Base-by-base conservation (phyloP, 2,888 invertebrate genomes). In the Pantelozetes paolii region DNA sequence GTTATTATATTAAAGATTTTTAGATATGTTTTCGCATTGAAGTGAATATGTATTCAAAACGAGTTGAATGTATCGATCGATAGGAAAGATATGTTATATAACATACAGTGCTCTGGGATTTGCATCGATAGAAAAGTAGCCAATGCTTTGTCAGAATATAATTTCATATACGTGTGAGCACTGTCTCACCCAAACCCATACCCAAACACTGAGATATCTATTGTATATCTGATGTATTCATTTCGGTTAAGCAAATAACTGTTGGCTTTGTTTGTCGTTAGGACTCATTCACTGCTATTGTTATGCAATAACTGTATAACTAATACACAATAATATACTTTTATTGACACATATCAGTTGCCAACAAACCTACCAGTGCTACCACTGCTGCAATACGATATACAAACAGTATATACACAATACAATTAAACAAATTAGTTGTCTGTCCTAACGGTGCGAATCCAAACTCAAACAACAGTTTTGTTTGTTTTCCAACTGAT, bases 251-350 rank as follows among this genome's bases (percentile, higher is more conserved):
- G 28, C 62, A 62, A 62, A 62, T 62, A 62, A 28, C 30, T 30
- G 30, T 32, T 62, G 62, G 32, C 18, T 62, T 62, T 62, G 62
- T 62, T 62, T 62, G 62, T 28, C 28, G 36, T 32, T 30, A 32
- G 62, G 32, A 32, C 32, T 32, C 32, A 62, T 62, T 62, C 62
- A 18, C 62, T 62, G 28, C 28, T 62, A 28, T 62, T 62, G 28
- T 62, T 48, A 54, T 54, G 23, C 23, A 54, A 54, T 23, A 8
- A 36, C 9, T 36, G 54, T 26, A 36, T 18, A 62, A 62, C 62
- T 62, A 30, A 62, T 62, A 50, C 20, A 50, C 18, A n/a, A 62
- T 59, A 62, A 62, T 62, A 62, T 62, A 32, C 30, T 59, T 62
- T 28, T 62, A 28, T 62, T 32, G 62, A 62, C 62, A 59, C 18